These are phyloP conservation scores for Chalcis sispes DNA, from an alignment of 2,888 invertebrate species.

Conservation along the genomic window DNA sequence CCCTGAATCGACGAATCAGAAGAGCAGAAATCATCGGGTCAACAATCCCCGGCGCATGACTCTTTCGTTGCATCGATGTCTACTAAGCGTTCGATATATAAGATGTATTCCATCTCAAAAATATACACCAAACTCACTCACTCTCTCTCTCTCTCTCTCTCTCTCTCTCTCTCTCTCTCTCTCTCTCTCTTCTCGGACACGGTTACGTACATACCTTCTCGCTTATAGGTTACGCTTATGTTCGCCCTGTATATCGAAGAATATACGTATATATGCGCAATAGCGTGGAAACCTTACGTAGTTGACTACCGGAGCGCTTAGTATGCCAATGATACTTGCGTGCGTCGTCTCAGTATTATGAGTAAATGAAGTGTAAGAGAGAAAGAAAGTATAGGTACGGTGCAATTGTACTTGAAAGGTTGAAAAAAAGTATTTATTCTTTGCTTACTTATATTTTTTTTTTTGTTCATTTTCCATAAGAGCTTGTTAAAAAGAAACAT, in stretches of 20 bases:
- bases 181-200: slow-evolving; percentile 8
- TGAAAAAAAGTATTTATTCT: too few species aligned
- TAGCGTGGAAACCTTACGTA: slow-evolving; percentile 25
- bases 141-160: too few species aligned
- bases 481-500: too few species aligned
- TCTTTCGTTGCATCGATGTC: not conserved
- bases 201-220: not conserved
- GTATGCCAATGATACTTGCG: not conserved
- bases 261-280: not conserved
- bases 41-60: slow-evolving; percentile 16
- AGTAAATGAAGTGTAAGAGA: not conserved
- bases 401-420: too few species aligned
- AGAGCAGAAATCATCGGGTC: slow-evolving; percentile 33
- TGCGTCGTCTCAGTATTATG: too few species aligned
- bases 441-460: too few species aligned
- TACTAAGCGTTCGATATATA: too few species aligned
- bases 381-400: too few species aligned
- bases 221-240: slow-evolving; percentile 26
- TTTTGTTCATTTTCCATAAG: too few species aligned
- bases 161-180: too few species aligned
- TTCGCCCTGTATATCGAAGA: not conserved
- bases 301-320: not conserved
- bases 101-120: not conserved
- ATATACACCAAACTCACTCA: not conserved
- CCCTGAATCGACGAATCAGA: too few species aligned